Percentiles rank a stretch among this genome's conserved stretches.
These are phyloP conservation scores for Callyntrura sp. DNA, from an alignment of 2,888 invertebrate species.

Conservation along the genomic window DNA sequence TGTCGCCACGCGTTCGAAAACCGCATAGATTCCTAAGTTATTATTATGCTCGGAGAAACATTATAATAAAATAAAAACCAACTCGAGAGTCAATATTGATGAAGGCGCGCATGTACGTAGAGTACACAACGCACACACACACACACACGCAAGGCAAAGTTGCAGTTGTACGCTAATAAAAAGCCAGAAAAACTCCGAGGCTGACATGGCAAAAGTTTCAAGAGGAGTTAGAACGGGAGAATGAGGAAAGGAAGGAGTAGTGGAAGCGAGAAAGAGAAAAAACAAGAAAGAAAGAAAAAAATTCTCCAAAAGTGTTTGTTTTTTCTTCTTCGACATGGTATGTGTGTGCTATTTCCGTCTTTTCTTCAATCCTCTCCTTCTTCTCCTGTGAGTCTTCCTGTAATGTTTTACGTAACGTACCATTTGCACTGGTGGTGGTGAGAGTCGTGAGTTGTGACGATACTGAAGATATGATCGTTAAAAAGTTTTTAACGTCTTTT, in stretches of 20 bases:
- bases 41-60: background rate
- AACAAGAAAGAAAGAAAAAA: constrained; percentile 29
- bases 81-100: background rate
- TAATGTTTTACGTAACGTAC: too few species aligned
- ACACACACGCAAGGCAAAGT: background rate
- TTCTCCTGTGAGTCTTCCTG: background rate
- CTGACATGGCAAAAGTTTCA: constrained; percentile 69
- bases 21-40: constrained; percentile 15
- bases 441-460: background rate
- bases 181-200: constrained; percentile 38
- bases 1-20: constrained; percentile 63
- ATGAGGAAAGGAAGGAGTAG: constrained; percentile 1
- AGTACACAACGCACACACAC: background rate
- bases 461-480: constrained; percentile 50
- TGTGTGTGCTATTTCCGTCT: constrained; percentile 64
- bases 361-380: constrained; percentile 8
- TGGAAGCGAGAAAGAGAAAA: background rate
- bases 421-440: background rate
- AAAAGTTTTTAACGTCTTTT: constrained; percentile 15
- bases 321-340: constrained; percentile 54
- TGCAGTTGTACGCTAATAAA: constrained; percentile 68
- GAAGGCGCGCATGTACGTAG: background rate
- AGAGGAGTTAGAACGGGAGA: constrained; percentile 43
- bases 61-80: constrained; percentile 15
- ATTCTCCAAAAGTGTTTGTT: constrained; percentile 56